Conservation (phyloP, 2,888 invertebrate species). For the Dicyrtomina minuta region DNA sequence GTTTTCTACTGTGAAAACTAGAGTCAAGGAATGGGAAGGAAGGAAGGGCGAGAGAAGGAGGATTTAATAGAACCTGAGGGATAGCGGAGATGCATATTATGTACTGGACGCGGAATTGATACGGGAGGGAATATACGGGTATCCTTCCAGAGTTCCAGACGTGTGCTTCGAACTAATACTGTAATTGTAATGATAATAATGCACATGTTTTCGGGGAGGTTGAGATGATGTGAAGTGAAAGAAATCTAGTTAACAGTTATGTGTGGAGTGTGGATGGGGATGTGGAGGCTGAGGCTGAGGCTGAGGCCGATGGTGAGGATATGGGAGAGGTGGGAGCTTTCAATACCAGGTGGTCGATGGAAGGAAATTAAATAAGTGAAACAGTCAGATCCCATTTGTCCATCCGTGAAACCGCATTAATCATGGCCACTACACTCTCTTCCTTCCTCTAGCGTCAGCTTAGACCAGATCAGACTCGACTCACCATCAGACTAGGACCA, state of each 20-base stretch:
- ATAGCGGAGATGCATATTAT: no score
- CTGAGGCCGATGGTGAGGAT: no score
- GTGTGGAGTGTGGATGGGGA: background rate
- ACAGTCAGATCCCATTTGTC: slow-evolving; percentile 38
- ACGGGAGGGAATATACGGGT: no score
- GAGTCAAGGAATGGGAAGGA: background rate
- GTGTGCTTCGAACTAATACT: no score
- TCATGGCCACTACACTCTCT: slow-evolving; percentile 28
- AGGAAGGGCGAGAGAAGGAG: background rate
- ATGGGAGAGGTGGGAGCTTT: slow-evolving; percentile 6
- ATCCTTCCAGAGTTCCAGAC: no score
- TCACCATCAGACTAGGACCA: background rate
- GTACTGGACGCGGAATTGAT: no score
- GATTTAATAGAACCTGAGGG: no score
- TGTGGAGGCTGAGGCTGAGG: no score
- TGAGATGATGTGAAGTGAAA: slow-evolving; percentile 4
- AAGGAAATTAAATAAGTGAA: slow-evolving; percentile 38
- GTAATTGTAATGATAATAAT: background rate
- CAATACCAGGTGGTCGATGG: slow-evolving; percentile 31
- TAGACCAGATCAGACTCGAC: no score
- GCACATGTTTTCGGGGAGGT: background rate
- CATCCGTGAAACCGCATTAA: slow-evolving; percentile 33
- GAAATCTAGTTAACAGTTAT: slow-evolving; percentile 20
- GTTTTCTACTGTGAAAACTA: background rate
- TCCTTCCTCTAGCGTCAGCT: slow-evolving; percentile 1